Conservation (phyloP, 2,113 vertebrate species). For the Saccopteryx bilineata region DNA sequence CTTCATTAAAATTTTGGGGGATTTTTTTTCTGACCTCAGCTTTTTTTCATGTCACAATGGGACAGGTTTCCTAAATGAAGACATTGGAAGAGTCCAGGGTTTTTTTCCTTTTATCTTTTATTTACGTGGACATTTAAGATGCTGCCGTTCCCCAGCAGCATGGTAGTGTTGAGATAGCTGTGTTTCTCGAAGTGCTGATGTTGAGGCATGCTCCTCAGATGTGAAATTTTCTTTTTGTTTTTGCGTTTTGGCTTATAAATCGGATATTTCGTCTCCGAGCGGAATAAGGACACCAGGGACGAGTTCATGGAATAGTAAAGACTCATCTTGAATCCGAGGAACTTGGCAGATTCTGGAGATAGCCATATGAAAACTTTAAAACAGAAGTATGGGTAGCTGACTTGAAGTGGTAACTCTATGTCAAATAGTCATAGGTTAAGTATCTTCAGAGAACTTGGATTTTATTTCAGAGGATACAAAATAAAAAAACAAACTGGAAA, state of each 20-base stretch:
- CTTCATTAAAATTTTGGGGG: slow-evolving; percentile 66
- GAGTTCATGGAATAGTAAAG: slow-evolving; percentile 82
- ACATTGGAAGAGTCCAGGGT: slow-evolving; percentile 67
- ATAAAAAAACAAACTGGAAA: slow-evolving; percentile 88
- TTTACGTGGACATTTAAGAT: slow-evolving; percentile 82
- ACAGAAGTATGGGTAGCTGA: slow-evolving; percentile 88
- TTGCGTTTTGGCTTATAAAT: slow-evolving; percentile 78
- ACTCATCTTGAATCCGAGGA: slow-evolving; percentile 75
- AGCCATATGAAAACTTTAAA: slow-evolving; percentile 79
- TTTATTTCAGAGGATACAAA: slow-evolving; percentile 86
- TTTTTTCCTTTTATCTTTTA: slow-evolving; percentile 83
- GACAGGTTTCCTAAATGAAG: slow-evolving; percentile 86
- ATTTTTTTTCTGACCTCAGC: slow-evolving; percentile 72
- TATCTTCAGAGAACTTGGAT: slow-evolving; percentile 84
- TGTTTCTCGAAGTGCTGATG: slow-evolving; percentile 63
- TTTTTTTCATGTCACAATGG: slow-evolving; percentile 72
- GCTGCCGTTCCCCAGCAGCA: slow-evolving; percentile 73
- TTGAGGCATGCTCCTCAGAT: slow-evolving; percentile 78
- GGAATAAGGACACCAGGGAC: slow-evolving; percentile 74
- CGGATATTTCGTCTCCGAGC: slow-evolving; percentile 80
- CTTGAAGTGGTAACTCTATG: slow-evolving; percentile 83
- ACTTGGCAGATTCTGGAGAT: slow-evolving; percentile 78
- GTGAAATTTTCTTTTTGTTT: slow-evolving; percentile 82
- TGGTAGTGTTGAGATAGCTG: slow-evolving; percentile 86
- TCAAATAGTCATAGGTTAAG: slow-evolving; percentile 85